phyloP scores from a whole-genome alignment of 2,113 vertebrate species.

The Chlamydotis undulata region DNA sequence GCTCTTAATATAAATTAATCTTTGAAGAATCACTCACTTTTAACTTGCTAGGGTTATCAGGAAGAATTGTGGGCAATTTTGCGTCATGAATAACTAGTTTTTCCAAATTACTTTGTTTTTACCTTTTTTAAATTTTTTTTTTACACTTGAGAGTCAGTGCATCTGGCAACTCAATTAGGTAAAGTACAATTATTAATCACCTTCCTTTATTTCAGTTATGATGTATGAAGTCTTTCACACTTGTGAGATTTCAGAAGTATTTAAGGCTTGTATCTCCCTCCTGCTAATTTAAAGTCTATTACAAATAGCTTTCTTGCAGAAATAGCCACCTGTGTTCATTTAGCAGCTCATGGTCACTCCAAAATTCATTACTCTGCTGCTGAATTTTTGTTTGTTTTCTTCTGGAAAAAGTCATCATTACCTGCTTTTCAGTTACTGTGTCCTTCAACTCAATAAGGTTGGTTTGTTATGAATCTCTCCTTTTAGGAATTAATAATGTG shows the following conservation, averaged over 20 bases:
- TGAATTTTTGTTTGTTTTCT: conserved; percentile 55
- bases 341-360: conserved; percentile 65
- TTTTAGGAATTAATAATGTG: conserved; percentile 49
- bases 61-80: neutral
- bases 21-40: neutral
- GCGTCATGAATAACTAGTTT: neutral
- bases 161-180: conserved; percentile 75
- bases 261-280: conserved; percentile 64
- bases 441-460: conserved; percentile 46
- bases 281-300: conserved; percentile 77
- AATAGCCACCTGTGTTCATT: conserved; percentile 75
- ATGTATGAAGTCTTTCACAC: conserved; percentile 76
- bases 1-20: neutral
- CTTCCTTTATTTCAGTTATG: conserved; percentile 72
- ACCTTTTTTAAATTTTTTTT: neutral
- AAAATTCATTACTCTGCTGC: conserved; percentile 41
- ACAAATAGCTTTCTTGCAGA: conserved; percentile 66
- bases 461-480: conserved; percentile 29
- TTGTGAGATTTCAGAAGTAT: conserved; percentile 69
- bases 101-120: neutral
- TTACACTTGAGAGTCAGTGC: conserved; percentile 45
- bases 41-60: neutral
- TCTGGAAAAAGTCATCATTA: neutral
- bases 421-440: conserved; percentile 45
- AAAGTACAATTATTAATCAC: conserved; percentile 76